A percentile compares a stretch with the other conserved stretches of the same genome.
These are phyloP conservation scores for Pterocles orientalis DNA, from an alignment of 2,113 vertebrate genomes.

Conservation along the genomic window DNA sequence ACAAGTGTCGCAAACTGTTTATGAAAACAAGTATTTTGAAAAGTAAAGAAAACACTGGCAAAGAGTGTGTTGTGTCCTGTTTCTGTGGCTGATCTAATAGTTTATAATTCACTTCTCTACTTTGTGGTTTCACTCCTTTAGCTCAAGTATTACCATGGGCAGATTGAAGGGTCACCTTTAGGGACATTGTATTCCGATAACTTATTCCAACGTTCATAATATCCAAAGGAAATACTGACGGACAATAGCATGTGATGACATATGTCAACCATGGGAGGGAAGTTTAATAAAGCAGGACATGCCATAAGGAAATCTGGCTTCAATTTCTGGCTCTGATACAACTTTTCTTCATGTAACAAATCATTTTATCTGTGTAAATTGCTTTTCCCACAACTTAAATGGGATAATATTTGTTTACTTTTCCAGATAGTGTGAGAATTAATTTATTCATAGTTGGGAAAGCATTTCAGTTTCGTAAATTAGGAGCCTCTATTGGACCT, in stretches of 20 bases:
- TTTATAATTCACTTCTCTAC: background rate
- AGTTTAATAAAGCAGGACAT: background rate
- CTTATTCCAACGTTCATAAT: background rate
- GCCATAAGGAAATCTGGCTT: slow-evolving; percentile 8
- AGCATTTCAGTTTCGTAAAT: background rate
- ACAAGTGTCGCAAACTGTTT: slow-evolving; percentile 35
- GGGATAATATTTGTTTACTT: background rate
- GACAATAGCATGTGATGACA: background rate
- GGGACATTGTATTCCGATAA: background rate
- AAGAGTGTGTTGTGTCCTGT: background rate
- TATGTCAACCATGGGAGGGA: background rate
- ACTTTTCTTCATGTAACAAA: slow-evolving; percentile 10
- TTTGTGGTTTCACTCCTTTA: background rate
- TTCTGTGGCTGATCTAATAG: background rate
- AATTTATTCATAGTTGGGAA: background rate
- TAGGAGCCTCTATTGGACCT: background rate
- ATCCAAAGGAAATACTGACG: background rate
- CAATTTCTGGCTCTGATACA: slow-evolving; percentile 4
- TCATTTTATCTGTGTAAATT: background rate
- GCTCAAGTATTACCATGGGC: background rate
- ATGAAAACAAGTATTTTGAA: slow-evolving; percentile 38
- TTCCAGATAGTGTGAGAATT: background rate
- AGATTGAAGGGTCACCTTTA: background rate
- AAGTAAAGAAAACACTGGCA: slow-evolving; percentile 34
- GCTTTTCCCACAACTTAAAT: slow-evolving; percentile 28